Conservation (phyloP, 1,140 invertebrate genomes). For the Ceratosolen fusciceps region DNA sequence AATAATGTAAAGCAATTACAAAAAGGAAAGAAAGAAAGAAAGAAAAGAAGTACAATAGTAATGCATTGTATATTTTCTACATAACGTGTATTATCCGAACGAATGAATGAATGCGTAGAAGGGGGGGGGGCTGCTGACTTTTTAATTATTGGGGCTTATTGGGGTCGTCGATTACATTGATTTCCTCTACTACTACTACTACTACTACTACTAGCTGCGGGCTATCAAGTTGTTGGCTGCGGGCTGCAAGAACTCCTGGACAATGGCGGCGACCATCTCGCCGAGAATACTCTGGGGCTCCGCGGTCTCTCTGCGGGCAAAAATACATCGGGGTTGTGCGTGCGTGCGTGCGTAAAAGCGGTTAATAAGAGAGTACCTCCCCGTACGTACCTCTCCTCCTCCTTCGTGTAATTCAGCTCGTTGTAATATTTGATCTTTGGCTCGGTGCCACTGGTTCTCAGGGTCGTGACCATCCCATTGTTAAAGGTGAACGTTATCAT, state of each 20-base stretch:
- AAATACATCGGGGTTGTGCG: slow-evolving; percentile 26
- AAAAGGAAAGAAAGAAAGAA: too few relatives aligned
- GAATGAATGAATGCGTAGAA: too few relatives aligned
- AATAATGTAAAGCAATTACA: too few relatives aligned
- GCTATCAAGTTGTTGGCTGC: slow-evolving; percentile 79
- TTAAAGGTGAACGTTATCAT: slow-evolving; percentile 98
- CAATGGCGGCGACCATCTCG: slow-evolving; percentile 84
- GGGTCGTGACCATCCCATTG: slow-evolving; percentile 88
- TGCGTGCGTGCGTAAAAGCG: too few relatives aligned
- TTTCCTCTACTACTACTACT: too few relatives aligned
- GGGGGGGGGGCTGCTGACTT: too few relatives aligned
- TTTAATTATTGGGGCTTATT: too few relatives aligned
- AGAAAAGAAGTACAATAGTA: too few relatives aligned
- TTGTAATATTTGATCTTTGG: slow-evolving; percentile 99
- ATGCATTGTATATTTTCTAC: too few relatives aligned
- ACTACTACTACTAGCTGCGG: slow-evolving; percentile 55
- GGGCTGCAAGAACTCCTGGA: slow-evolving; percentile 87
- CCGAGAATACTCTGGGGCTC: slow-evolving; percentile 76
- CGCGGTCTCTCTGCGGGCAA: slow-evolving; percentile 78
- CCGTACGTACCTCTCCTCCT: slow-evolving; percentile 77
- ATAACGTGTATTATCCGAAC: too few relatives aligned
- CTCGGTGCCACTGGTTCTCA: slow-evolving; percentile 98
- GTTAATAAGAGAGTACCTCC: too few relatives aligned
- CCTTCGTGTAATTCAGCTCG: slow-evolving; percentile 85
- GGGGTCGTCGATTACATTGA: too few relatives aligned